A percentile compares a stretch with the other conserved stretches of the same genome.
phyloP scores from a whole-genome alignment of 2,888 invertebrate species.

The Fragum whitleyi region DNA sequence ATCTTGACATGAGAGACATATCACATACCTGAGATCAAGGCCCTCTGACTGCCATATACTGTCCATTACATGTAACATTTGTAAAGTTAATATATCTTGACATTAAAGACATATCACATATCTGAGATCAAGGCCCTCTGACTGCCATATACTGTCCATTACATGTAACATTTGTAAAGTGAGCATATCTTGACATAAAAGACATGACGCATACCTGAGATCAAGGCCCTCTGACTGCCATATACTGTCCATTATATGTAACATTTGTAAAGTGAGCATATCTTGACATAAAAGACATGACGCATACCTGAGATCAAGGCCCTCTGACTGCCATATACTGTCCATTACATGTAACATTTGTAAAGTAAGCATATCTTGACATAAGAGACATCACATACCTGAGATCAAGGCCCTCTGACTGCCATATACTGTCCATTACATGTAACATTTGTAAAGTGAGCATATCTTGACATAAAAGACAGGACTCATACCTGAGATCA shows the following conservation, averaged over 20 bases:
- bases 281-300: constrained; percentile 84
- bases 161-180: constrained; percentile 84
- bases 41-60: constrained; percentile 84
- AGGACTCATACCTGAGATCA: too few species aligned
- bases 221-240: constrained; percentile 84
- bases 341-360: constrained; percentile 85
- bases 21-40: too few species aligned
- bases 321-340: constrained; percentile 84
- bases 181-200: constrained; percentile 85
- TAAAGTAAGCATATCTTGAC: constrained; percentile 85
- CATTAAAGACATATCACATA: too few species aligned
- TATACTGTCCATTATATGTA: constrained; percentile 85
- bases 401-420: constrained; percentile 82
- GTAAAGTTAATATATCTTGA: constrained; percentile 85
- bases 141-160: constrained; percentile 85
- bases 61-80: constrained; percentile 85
- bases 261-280: constrained; percentile 84
- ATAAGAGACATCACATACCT: too few species aligned
- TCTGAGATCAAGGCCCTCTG: constrained; percentile 83
- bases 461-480: too few species aligned
- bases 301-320: too few species aligned
- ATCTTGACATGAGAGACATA: constrained; percentile 84
- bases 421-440: constrained; percentile 85
- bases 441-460: too few species aligned
- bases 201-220: too few species aligned